A percentile compares a stretch with the other conserved stretches of the same genome.
phyloP scores from a whole-genome alignment of 2,113 vertebrate species.

The Leptobrachium ailaonicum region DNA sequence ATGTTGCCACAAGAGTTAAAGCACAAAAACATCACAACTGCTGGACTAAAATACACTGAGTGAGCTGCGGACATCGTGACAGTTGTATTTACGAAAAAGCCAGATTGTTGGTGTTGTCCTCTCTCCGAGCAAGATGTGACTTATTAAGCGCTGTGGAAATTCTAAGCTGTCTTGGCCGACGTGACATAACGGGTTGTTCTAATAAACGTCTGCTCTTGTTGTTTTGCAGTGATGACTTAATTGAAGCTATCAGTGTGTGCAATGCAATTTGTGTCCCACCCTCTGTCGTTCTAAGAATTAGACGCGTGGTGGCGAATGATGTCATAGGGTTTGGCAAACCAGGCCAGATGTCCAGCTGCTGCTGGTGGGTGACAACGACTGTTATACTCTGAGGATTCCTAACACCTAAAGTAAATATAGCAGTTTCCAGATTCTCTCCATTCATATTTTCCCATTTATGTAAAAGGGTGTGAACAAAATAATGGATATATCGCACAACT shows the following conservation, averaged over 20 bases:
- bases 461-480: no score
- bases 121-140: slow-evolving; percentile 15
- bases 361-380: no score
- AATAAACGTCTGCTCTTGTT: not conserved
- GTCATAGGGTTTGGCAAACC: not conserved
- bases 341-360: not conserved
- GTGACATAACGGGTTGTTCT: slow-evolving; percentile 35
- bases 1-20: no score
- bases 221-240: slow-evolving; percentile 25
- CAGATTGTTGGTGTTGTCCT: not conserved
- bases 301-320: not conserved
- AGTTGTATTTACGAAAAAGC: no score
- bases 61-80: no score
- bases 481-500: no score
- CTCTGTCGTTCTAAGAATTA: not conserved
- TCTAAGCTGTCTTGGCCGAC: not conserved
- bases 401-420: no score
- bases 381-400: no score
- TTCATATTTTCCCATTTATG: no score
- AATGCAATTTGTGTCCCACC: not conserved
- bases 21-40: no score
- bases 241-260: not conserved
- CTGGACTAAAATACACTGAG: no score
- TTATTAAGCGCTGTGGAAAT: slow-evolving; percentile 20
- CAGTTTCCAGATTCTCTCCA: no score